Evolutionary conservation across 1,140 invertebrate genomes (phyloP).

Genomic region (Tribolium madens): DNA sequence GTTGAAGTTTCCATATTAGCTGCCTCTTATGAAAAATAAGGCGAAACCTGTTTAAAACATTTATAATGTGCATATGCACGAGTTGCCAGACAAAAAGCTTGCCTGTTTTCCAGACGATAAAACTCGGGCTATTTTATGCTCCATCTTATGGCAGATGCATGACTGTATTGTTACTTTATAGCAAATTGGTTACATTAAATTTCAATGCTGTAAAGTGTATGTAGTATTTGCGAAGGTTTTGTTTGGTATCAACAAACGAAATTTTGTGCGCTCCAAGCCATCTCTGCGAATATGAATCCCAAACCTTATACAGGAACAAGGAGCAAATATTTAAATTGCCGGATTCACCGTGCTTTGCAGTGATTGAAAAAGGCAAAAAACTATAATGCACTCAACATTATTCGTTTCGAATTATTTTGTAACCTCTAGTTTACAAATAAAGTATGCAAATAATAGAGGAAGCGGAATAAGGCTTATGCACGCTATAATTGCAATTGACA

Average conservation of each 20-base stretch:
- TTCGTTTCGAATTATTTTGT: too few species aligned
- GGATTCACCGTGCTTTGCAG: background rate
- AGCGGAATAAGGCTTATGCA: background rate
- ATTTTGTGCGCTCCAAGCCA: background rate
- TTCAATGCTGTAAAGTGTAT: conserved; percentile 41
- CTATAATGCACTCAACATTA: background rate
- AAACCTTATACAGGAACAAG: conserved; percentile 11
- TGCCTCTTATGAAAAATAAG: too few species aligned
- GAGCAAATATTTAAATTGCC: conserved; percentile 18
- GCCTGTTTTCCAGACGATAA: conserved; percentile 16
- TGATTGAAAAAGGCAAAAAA: background rate
- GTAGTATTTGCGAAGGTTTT: conserved; percentile 20
- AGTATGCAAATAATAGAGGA: background rate
- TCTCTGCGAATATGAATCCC: conserved; percentile 14
- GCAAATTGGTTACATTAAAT: conserved; percentile 44
- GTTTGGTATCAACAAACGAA: conserved; percentile 31
- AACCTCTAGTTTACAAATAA: too few species aligned
- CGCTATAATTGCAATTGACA: background rate
- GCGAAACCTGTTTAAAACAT: background rate
- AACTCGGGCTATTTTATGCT: conserved; percentile 13
- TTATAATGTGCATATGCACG: background rate
- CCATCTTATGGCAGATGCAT: conserved; percentile 19
- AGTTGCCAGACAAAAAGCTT: background rate
- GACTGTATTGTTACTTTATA: conserved; percentile 27
- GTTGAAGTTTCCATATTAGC: background rate